Evolutionary conservation across 2,113 vertebrate species (phyloP), one percentile per base, ranked within the genome.

Genomic region (Acanthochromis polyacanthus): DNA sequence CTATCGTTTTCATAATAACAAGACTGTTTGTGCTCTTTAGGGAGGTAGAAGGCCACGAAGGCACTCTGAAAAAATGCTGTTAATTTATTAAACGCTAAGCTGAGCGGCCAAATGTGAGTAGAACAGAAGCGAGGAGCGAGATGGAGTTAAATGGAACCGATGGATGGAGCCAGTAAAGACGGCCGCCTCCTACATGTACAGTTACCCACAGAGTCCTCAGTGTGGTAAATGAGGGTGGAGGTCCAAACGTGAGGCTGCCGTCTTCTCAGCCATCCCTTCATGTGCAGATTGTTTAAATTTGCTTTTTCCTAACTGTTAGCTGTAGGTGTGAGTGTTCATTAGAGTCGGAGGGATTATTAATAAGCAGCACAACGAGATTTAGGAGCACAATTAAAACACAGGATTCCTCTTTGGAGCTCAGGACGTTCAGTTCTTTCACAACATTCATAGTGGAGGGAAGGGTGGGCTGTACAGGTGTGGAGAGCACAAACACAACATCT

Each of bases 31-130:
- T 93, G 92, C 92, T 91, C 82, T 86, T 86, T 19, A 84, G 86
- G 89, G 86, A 93, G 88, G 92, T 89, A 88, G 85, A 90, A 81
- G 78, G 88, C 90, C 90, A 74, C 82, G 71, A 83, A 92, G 91
- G 88, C 92, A 90, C 84, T 73, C 75, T 71, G 56, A 75, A 59
- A 50, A 77, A 88, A 85, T 71, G 69, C 65, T 59, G 25, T 60
- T 32, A 30, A 70, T 25, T 36, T 45, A 45, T 46, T 10, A 77
- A 6, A 83, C 70, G 50, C 62, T 10, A 55, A 78, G 67, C 71
- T 23, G 38, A 69, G 48, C 17, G 9, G 56, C 46, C 30, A 61
- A 48, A 75, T 55, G 76, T 82, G 28, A 20, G 59, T 22, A 25
- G 59, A 65, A 59, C 48, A 38, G 48, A 45, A 67, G 67, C 10